These are phyloP conservation scores for Rhyacophila brunnea DNA, from an alignment of 1,140 invertebrate species.

Conservation along the genomic window DNA sequence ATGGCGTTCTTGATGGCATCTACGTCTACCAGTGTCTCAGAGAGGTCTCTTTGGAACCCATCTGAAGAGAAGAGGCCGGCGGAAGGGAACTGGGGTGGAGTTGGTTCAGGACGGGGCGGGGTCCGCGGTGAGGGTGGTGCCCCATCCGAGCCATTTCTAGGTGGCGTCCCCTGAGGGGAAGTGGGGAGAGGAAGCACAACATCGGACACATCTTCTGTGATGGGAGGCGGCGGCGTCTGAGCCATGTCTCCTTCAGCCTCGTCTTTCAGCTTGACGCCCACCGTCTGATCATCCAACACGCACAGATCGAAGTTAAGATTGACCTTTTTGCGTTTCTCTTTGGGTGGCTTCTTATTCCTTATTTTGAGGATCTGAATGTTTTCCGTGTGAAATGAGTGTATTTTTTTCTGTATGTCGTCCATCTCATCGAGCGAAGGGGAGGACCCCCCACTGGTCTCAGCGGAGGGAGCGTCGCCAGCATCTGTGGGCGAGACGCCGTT, in stretches of 20 bases:
- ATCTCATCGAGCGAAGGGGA: constrained; percentile 54
- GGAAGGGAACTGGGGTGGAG: too few species aligned
- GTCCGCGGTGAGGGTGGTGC: too few species aligned
- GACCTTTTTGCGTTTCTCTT: constrained; percentile 54
- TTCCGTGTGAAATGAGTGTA: constrained; percentile 59
- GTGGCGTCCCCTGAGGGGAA: too few species aligned
- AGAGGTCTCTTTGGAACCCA: neutral
- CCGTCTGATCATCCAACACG: constrained; percentile 52
- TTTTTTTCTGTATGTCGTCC: constrained; percentile 60
- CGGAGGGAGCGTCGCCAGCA: constrained; percentile 45
- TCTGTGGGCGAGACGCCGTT: too few species aligned
- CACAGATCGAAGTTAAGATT: constrained; percentile 54
- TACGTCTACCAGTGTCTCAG: constrained; percentile 36
- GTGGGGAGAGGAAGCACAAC: too few species aligned
- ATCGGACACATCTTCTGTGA: too few species aligned
- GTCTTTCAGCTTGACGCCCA: constrained; percentile 50
- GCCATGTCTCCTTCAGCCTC: constrained; percentile 28
- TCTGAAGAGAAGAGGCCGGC: neutral
- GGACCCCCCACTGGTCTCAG: constrained; percentile 52
- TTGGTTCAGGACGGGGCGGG: too few species aligned
- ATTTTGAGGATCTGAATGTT: constrained; percentile 60
- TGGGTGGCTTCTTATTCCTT: constrained; percentile 56
- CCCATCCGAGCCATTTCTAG: too few species aligned
- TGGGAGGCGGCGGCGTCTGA: too few species aligned
- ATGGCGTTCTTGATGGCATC: constrained; percentile 55